Evolutionary conservation across 2,797 vertebrate genomes (phyloP), one percentile per base, ranked within the genome.

Genomic region (Sebastes matsubarae): DNA sequence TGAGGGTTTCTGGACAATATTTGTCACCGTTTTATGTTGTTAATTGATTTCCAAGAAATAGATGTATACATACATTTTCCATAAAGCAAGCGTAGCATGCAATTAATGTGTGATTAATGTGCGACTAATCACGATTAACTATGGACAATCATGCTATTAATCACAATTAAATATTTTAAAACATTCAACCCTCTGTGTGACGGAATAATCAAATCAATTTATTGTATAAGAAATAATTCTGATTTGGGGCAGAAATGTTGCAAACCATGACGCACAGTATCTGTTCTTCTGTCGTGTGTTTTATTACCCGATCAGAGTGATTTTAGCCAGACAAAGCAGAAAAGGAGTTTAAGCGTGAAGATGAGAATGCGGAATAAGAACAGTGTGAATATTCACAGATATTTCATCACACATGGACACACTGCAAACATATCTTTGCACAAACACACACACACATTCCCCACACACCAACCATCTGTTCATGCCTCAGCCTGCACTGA

Each of bases 381-480:
- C 61, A 46, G 20, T 50, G 24, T 9, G 20, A 61, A 66, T 25
- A 61, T 65, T 65, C 73, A 42, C 67, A 79, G 29, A 52, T 61
- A 76, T 79, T 81, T 75, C 27, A 68, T 81, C 83, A 57, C 60
- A 84, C 65, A 38, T 20, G 52, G 5, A 52, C 55, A 74, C 54
- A 63, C 60, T 58, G 30, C 25, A 36, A 61, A 79, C 77, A 77
- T 13, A 50, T 77, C 65, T 67, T 72, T 60, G 60, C 75, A 64
- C 60, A 20, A 22, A 30, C 57, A 34, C 80, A 71, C 24, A 68
- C 46, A 79, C 65, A 68, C 36, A 38, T 38, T 66, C 75, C 76
- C 75, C 87, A 82, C 68, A 87, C 85, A 61, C 68, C 27, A 34
- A 25, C 81, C 83, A 91, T 88, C 88, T 89, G 85, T 50, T 75